Conservation (phyloP, 2,797 vertebrate genomes). For the Danio aesculapii region DNA sequence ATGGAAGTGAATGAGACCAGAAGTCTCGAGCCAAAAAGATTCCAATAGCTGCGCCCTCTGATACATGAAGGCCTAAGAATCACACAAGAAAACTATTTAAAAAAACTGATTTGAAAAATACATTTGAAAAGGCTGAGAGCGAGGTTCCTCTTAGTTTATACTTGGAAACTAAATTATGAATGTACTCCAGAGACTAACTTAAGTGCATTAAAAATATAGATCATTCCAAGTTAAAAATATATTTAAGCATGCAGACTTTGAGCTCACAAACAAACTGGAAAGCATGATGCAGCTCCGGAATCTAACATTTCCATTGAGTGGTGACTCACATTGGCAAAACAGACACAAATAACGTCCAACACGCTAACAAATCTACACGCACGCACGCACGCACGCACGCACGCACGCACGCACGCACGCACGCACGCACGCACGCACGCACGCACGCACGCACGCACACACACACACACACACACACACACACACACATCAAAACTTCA, state of each 20-base stretch:
- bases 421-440: too few relatives aligned
- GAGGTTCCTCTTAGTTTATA: neutral
- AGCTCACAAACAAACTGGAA: constrained; percentile 1
- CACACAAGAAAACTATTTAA: neutral
- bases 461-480: too few relatives aligned
- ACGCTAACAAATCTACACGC: neutral
- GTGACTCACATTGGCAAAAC: neutral
- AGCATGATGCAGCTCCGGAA: neutral
- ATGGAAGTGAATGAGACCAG: too few relatives aligned
- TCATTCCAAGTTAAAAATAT: neutral
- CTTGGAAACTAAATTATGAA: constrained; percentile 17
- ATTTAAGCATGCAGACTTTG: neutral
- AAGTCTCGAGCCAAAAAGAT: too few relatives aligned
- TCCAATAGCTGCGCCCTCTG: too few relatives aligned
- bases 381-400: too few relatives aligned
- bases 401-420: too few relatives aligned
- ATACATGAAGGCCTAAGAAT: too few relatives aligned
- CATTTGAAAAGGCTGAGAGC: neutral
- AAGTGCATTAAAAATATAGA: neutral
- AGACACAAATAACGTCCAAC: neutral
- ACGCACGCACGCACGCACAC: too few relatives aligned
- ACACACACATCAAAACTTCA: too few relatives aligned
- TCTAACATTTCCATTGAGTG: constrained; percentile 12
- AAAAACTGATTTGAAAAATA: constrained; percentile 13
- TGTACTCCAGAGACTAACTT: constrained; percentile 4